Base-by-base conservation (phyloP, 2,888 invertebrate genomes). In the Spodoptera littoralis region DNA sequence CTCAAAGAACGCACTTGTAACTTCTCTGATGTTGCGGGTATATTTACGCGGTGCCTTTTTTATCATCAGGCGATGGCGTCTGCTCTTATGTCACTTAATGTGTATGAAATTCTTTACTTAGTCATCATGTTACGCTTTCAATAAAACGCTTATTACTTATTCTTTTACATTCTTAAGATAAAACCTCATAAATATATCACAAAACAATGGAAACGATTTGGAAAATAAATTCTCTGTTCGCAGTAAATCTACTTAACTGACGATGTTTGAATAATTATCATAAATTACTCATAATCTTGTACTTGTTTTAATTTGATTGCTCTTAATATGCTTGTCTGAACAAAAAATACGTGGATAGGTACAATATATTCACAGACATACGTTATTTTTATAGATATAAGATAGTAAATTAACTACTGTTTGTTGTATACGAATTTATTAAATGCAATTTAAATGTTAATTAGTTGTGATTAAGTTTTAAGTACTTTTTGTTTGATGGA, bases 281-380 rank as follows among this genome's bases (percentile, higher is more conserved):
- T 86, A 84, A 86, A 86, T 86, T 84, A 86, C 73, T 57, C 73
- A 82, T 87, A 84, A 86, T 85, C 79, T 78, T 84, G 81, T 82
- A 80, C 82, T 84, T 81, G 83, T 83, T 83, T 84, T 80, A 86
- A 86, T 85, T 85, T 86, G 79, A 87, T 82, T 82, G 79, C 79
- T 80, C 79, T 67, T 87, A 85, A 87, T 86, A 79, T 79, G 79
- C 76, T 79, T 77, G 77, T 81, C 80, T 74, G 73, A 77, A 11
- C 11, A 75, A 73, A 76, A 79, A 79, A 77, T 69, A 55, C 22
- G 24, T 12, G 51, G 61, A 72, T 62, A 49, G 8, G 58, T 77
- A 60, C 60, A 77, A 57, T 60, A 68, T 59, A 61, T 44, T 55
- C n/a, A 64, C 49, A 49, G 27, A 51, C 67, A 52, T 65, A 51